These are phyloP conservation scores for Drosophila arizonae DNA, from an alignment of 1,140 invertebrate genomes.

Conservation along the genomic window DNA sequence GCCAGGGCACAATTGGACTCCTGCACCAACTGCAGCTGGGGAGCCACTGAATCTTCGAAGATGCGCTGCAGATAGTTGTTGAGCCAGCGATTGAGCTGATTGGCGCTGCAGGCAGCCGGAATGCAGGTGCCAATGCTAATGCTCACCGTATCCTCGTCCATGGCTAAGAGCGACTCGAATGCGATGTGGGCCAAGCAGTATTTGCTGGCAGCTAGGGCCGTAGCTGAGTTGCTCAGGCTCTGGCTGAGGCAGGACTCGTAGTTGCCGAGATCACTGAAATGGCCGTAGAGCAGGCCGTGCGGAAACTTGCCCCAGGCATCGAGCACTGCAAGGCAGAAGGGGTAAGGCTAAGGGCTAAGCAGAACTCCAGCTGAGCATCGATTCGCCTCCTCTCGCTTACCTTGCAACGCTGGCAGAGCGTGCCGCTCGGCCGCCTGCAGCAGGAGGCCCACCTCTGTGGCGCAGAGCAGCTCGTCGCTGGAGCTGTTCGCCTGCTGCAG, in stretches of 20 bases:
- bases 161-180: constrained; percentile 44
- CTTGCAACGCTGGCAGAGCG: constrained; percentile 46
- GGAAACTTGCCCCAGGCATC: constrained; percentile 78
- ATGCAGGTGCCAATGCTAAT: constrained; percentile 62
- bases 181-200: constrained; percentile 58
- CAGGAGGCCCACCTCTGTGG: constrained; percentile 30
- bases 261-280: constrained; percentile 70
- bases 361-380: neutral
- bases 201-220: constrained; percentile 17
- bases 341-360: neutral
- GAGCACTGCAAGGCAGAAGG: constrained; percentile 46
- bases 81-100: constrained; percentile 50
- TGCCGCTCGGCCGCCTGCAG: constrained; percentile 35
- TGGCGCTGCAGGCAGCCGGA: constrained; percentile 48
- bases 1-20: constrained; percentile 46
- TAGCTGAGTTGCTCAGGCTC: neutral
- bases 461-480: constrained; percentile 33
- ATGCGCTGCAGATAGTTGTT: constrained; percentile 32
- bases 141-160: constrained; percentile 1
- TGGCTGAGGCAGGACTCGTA: constrained; percentile 57
- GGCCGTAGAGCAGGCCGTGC: constrained; percentile 72
- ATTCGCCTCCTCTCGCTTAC: constrained; percentile 31
- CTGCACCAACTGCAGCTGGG: constrained; percentile 31
- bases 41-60: constrained; percentile 18
- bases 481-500: constrained; percentile 43